Percentiles rank a stretch among this genome's conserved stretches.
These are phyloP conservation scores for Eumaeus atala DNA, from an alignment of 1,140 invertebrate genomes.

Conservation along the genomic window DNA sequence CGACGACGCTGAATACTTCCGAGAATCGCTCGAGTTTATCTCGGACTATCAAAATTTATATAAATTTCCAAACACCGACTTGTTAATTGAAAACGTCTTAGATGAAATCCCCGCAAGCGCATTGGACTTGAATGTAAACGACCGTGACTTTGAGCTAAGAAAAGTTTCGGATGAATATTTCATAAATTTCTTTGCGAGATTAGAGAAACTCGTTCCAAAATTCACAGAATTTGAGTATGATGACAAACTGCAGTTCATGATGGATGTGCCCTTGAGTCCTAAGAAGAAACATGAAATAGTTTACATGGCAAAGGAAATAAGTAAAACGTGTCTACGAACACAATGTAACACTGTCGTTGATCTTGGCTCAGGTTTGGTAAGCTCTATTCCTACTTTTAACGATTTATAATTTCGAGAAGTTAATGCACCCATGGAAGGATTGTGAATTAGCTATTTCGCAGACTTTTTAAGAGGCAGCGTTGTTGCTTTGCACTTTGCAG, in stretches of 20 bases:
- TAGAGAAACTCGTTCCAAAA: slow-evolving; percentile 31
- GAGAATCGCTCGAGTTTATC: slow-evolving; percentile 75
- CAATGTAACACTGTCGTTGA: slow-evolving; percentile 80
- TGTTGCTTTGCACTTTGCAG: too few relatives aligned
- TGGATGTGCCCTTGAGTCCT: slow-evolving; percentile 52
- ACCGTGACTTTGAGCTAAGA: slow-evolving; percentile 34
- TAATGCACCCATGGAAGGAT: too few relatives aligned
- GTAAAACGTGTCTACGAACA: slow-evolving; percentile 68
- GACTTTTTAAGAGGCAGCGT: not conserved
- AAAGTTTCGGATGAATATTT: slow-evolving; percentile 30
- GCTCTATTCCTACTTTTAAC: slow-evolving; percentile 14
- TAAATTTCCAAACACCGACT: slow-evolving; percentile 78
- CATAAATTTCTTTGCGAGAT: slow-evolving; percentile 31
- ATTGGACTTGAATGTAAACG: slow-evolving; percentile 30
- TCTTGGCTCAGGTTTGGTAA: slow-evolving; percentile 84
- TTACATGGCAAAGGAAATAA: slow-evolving; percentile 76
- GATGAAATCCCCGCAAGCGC: slow-evolving; percentile 59
- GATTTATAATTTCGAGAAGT: too few relatives aligned
- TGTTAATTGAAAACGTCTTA: slow-evolving; percentile 75
- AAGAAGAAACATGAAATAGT: slow-evolving; percentile 85
- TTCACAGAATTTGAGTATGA: slow-evolving; percentile 30
- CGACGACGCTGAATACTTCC: slow-evolving; percentile 73
- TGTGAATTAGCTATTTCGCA: too few relatives aligned
- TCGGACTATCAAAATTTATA: slow-evolving; percentile 79
- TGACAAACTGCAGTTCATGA: slow-evolving; percentile 23